A percentile compares a stretch with the other conserved stretches of the same genome.
phyloP scores from a whole-genome alignment of 1,140 invertebrate species.

The Drosophila pseudoobscura region DNA sequence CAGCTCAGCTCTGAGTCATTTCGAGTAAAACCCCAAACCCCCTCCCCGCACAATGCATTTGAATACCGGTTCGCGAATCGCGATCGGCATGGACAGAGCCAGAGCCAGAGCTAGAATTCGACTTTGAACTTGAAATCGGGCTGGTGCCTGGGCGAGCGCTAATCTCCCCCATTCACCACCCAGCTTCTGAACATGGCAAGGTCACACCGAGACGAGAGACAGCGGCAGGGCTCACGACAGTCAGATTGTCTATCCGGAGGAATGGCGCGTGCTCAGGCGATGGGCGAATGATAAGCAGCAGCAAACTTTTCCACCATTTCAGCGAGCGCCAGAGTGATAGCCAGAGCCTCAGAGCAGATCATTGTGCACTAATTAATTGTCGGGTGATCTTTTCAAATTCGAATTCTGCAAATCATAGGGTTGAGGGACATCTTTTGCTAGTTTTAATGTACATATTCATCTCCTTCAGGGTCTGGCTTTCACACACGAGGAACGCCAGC shows the following conservation, averaged over 20 bases:
- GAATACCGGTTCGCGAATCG: slow-evolving; percentile 5
- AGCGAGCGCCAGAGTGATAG: no score
- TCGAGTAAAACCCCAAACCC: neutral
- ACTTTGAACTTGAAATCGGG: slow-evolving; percentile 53
- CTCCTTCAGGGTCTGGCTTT: slow-evolving; percentile 59
- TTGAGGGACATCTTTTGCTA: no score
- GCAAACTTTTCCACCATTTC: slow-evolving; percentile 39
- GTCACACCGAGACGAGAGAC: slow-evolving; percentile 17
- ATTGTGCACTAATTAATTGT: neutral
- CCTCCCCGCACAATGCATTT: slow-evolving; percentile 2
- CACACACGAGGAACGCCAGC: slow-evolving; percentile 90
- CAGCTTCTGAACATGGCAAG: slow-evolving; percentile 13
- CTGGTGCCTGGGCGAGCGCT: slow-evolving; percentile 5
- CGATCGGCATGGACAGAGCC: no score
- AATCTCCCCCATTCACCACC: slow-evolving; percentile 8
- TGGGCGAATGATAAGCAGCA: slow-evolving; percentile 19
- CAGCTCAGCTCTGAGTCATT: slow-evolving; percentile 36
- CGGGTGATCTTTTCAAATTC: slow-evolving; percentile 12
- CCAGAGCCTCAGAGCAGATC: slow-evolving; percentile 3
- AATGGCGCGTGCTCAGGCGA: slow-evolving; percentile 27
- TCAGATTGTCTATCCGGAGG: neutral
- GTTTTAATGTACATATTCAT: neutral
- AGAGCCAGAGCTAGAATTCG: slow-evolving; percentile 5
- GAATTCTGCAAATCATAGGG: no score
- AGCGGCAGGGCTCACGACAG: neutral